Base-by-base conservation (phyloP, 2,797 vertebrate species). In the Cryptoprocta ferox region DNA sequence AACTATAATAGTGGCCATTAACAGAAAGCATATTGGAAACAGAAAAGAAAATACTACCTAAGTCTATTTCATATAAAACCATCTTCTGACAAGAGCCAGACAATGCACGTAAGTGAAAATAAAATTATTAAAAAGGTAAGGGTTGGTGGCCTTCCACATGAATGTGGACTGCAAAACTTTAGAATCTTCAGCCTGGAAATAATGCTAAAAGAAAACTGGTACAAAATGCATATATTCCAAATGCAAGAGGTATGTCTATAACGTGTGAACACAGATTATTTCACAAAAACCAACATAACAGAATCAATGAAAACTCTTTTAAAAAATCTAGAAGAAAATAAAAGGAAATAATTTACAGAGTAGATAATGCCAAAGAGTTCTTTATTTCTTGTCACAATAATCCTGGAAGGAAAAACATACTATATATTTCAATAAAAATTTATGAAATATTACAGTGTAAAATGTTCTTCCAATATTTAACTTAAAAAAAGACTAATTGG, bases 1-100 rank as follows among this genome's bases (percentile, higher is more conserved):
- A 96, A 83, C 26, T 32, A 8, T 75, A 95, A 90, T 45, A 95
- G 76, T 65, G 71, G 50, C 96, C 84, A 97, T 66, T 96, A 96
- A 95, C 87, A 96, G 89, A 96, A 90, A 81, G 48, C 90, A 86
- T 92, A 87, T 76, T 94, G 50, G 94, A 95, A 94, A 95, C 92
- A 93, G 56, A 83, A 73, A 86, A 71, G 56, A 97, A 95, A 95
- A 73, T 35, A 93, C 81, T 81, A 96, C 32, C 80, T 76, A 80
- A 48, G 71, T 88, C 97, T 92, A 95, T 82, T 93, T 94, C 89
- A 32, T 14, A 95, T 39, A 97, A 56, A 92, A 94, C 10, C 13
- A 66, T 89, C 88, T 96, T 92, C 89, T 95, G 92, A 95, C 65
- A 97, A 95, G 76, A 95, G 63, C 84, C 80, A 92, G 94, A 94